Evolutionary conservation across 2,113 vertebrate genomes (phyloP), one percentile per base, ranked within the genome.

Genomic region (Psilopsiagon aurifrons): DNA sequence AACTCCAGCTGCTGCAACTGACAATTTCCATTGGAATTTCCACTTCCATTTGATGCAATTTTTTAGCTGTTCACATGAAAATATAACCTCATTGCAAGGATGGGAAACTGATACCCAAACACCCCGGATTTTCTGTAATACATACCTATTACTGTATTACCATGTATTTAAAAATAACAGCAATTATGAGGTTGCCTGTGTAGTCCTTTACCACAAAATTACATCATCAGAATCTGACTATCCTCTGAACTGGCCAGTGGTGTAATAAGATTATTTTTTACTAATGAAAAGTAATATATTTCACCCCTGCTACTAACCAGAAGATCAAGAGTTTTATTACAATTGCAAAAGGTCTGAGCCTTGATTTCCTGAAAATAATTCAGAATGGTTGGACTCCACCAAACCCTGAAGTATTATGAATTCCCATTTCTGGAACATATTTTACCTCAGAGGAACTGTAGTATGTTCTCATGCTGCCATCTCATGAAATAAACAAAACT

Each of bases 211-310:
- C 12, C 63, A 25, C 28, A 89, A 64, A 80, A 74, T 63, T 47
- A 22, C 13, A 24, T 83, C 35, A 17, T 46, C 44, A 83, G 37
- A 74, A 49, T 49, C 57, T 87, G 24, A 88, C 93, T 47, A 64
- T 78, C 25, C 27, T 76, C 24, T 62, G 74, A 93, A 46, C 9
- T 79, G 43, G 19, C 33, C 17, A 60, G 24, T 79, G 69, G 46
- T 79, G 25, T 44, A 91, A 59, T 74, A 88, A 80, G 57, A 79
- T 85, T 67, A 74, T 63, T 84, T 94, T 94, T 84, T 79, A 31
- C 23, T 44, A 51, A 29, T 77, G 44, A 90, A 13, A 81, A 27
- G 44, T 35, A 67, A 68, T 37, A 64, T 79, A 71, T 80, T 89
- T 92, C 75, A 78, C 64, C 27, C 87, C 41, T 63, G 28, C 24